Base-by-base conservation (phyloP, 2,888 invertebrate genomes). In the Gerris lacustris region DNA sequence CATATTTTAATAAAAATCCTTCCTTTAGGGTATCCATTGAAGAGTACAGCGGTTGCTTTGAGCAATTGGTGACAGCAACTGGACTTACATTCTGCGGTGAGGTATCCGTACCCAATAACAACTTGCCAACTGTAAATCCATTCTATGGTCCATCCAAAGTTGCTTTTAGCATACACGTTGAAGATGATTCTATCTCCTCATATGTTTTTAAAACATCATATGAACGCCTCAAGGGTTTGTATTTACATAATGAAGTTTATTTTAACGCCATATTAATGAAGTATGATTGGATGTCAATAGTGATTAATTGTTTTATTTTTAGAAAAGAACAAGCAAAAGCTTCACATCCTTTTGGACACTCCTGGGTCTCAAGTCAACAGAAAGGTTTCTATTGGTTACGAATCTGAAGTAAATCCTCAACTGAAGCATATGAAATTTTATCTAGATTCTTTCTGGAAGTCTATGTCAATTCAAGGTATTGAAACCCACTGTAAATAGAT, bases 21-120 rank as follows among this genome's bases (percentile, higher is more conserved):
- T 31, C 31, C 15, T 55, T 55, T 15, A 55, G 55, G 55, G 55
- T 55, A 55, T 55, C 55, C 68, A 78, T 79, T 70, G 75, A 76
- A 73, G 81, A 81, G 71, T 82, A 82, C 79, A 80, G 82, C 0
- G 86, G 86, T 45, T 91, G 91, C 77, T 87, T 92, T 74, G 92
- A 91, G 75, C 90, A 91, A 78, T 81, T 91, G 5, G 84, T 86
- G 62, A 80, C 83, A 0, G 77, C 88, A 15, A 79, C 91, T 55
- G 94, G 93, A 5, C 77, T 92, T 44, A 88, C 88, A 15, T 80
- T 91, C 73, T 92, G 92, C 77, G 87, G 86, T 45, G 85, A 88
- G 72, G 76, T 88, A 4, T 82, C 85, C 5, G 82, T 85, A 72
- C 87, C 88, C 2, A 80, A 81, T 75, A 83, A 83, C 64, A 82